Percentiles rank a stretch among this genome's conserved stretches.
phyloP scores from a whole-genome alignment of 2,113 vertebrate species.

The Centrocercus urophasianus region DNA sequence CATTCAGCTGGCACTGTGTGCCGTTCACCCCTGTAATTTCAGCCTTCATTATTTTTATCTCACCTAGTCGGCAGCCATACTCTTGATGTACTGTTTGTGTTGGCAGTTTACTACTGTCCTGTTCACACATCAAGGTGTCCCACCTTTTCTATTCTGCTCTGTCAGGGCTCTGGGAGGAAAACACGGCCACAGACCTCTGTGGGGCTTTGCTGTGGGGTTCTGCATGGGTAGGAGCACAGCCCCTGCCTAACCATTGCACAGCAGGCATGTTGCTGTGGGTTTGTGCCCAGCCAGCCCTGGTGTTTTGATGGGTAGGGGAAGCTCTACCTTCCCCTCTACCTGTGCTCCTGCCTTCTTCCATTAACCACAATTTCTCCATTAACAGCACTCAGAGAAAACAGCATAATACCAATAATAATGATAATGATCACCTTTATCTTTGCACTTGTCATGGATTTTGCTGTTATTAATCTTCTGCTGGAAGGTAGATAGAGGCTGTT shows the following conservation, averaged over 20 bases:
- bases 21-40: background rate
- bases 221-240: no score
- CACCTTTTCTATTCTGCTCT: background rate
- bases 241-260: background rate
- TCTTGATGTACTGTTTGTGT: accelerated
- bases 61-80: background rate
- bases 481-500: background rate
- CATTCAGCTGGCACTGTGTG: background rate
- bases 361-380: background rate
- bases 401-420: background rate
- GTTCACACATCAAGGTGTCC: background rate
- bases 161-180: background rate
- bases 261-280: accelerated
- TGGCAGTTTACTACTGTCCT: background rate
- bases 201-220: background rate
- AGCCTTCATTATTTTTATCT: background rate
- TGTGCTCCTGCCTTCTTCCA: background rate
- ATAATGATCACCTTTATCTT: background rate
- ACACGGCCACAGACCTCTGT: background rate
- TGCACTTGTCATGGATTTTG: background rate
- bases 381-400: background rate
- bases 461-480: background rate
- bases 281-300: background rate
- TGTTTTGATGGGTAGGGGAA: background rate
- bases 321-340: background rate